Conservation (phyloP, 2,888 invertebrate species). For the Saturnia pavonia region DNA sequence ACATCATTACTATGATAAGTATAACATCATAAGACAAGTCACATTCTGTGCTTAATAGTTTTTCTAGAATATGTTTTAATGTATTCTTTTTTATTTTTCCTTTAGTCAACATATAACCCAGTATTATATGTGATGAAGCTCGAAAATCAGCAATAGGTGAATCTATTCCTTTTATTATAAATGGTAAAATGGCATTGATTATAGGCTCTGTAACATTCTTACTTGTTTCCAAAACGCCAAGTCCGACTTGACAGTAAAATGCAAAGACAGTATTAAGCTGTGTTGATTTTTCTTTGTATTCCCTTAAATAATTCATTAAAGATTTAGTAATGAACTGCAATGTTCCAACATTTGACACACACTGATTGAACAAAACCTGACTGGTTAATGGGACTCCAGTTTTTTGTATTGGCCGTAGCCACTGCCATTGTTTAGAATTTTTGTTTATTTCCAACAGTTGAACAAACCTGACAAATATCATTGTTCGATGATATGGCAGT, state of each 20-base stretch:
- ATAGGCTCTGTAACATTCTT: slow-evolving; percentile 83
- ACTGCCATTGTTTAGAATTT: slow-evolving; percentile 86
- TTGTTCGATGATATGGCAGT: slow-evolving; percentile 96
- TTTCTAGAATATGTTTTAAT: slow-evolving; percentile 82
- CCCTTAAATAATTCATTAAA: slow-evolving; percentile 75
- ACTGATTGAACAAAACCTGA: slow-evolving; percentile 86
- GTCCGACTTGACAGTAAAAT: slow-evolving; percentile 89
- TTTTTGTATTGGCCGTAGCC: slow-evolving; percentile 88
- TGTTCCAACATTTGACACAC: slow-evolving; percentile 76
- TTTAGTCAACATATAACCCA: slow-evolving; percentile 86
- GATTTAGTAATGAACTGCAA: slow-evolving; percentile 59
- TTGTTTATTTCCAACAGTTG: slow-evolving; percentile 87
- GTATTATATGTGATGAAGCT: slow-evolving; percentile 87
- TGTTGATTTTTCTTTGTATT: slow-evolving; percentile 81
- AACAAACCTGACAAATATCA: slow-evolving; percentile 91
- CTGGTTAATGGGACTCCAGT: slow-evolving; percentile 88
- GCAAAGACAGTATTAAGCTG: slow-evolving; percentile 87
- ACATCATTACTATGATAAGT: slow-evolving; percentile 86
- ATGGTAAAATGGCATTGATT: slow-evolving; percentile 86
- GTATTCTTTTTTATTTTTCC: slow-evolving; percentile 83
- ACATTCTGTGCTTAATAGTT: slow-evolving; percentile 61
- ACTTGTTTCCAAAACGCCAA: slow-evolving; percentile 85
- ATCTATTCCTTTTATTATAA: slow-evolving; percentile 86
- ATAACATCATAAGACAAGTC: slow-evolving; percentile 81
- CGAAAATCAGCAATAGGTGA: slow-evolving; percentile 86